These are phyloP conservation scores for Ametastegia equiseti DNA, from an alignment of 2,888 invertebrate genomes.

Conservation along the genomic window DNA sequence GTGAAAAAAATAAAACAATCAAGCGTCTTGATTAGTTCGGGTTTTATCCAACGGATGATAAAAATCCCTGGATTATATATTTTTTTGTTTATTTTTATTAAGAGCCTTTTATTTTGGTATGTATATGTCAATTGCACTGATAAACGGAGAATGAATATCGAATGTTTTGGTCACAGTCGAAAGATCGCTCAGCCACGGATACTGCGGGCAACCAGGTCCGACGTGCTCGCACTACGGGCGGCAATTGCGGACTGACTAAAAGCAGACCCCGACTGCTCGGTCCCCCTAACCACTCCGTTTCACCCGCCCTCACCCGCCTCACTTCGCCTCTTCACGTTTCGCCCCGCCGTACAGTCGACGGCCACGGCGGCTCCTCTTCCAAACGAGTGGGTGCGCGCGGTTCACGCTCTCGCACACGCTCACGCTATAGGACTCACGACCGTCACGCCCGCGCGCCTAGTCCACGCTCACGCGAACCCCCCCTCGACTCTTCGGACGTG, in stretches of 20 bases:
- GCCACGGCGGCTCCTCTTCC: conserved; percentile 45
- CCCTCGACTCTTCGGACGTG: too few relatives aligned
- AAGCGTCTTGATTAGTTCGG: too few relatives aligned
- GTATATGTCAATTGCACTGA: background rate
- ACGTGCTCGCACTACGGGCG: conserved; percentile 65
- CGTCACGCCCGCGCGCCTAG: conserved; percentile 54
- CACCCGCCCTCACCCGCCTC: too few relatives aligned
- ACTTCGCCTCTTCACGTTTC: too few relatives aligned
- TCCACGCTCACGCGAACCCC: conserved; percentile 71
- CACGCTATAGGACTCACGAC: conserved; percentile 11
- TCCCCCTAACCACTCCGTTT: background rate
- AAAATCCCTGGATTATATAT: too few relatives aligned
- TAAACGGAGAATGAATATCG: background rate
- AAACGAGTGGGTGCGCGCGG: conserved; percentile 57
- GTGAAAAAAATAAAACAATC: too few relatives aligned
- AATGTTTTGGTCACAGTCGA: background rate
- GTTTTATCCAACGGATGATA: too few relatives aligned
- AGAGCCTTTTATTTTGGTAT: too few relatives aligned
- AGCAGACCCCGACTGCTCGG: conserved; percentile 11
- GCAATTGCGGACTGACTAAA: conserved; percentile 70
- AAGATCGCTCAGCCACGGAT: background rate
- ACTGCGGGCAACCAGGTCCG: conserved; percentile 49
- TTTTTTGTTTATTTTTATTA: too few relatives aligned
- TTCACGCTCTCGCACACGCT: conserved; percentile 67
- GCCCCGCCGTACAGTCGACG: too few relatives aligned